Evolutionary conservation across 2,113 vertebrate genomes (phyloP), one percentile per base, ranked within the genome.

Genomic region (Pipra filicauda): DNA sequence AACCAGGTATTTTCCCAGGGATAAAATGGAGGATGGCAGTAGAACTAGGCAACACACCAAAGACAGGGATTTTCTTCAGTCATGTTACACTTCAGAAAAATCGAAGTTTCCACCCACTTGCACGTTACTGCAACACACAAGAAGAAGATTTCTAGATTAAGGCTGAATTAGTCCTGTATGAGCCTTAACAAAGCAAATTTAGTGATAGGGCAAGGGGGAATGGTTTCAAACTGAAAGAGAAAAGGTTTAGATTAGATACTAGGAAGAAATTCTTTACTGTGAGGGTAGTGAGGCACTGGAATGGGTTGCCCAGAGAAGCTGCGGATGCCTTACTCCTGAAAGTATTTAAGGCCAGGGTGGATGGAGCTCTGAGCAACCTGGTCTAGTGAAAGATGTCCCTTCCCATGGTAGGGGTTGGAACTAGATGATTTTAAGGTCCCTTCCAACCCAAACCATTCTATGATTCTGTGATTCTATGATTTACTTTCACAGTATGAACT

Each of bases 1-100:
- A 95, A 85, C 48, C 14, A 78, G 80, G 65, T 79, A 79, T 94
- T 95, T 87, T 92, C 75, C 77, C 57, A 85, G 57, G 28, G 31
- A 82, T 61, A 52, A 75, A 94, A 92, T 84, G 76, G 59, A 93
- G 84, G 48, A 89, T 44, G 22, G 77, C 73, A 85, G 44, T n/a
- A 84, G 75, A 92, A 94, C 27, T 4, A 93, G n/a, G 35, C 57
- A 85, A 54, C 44, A 49, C 33, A 91, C 5, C 17, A 75, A 52
- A 85, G 30, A 88, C 8, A 0, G 11, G 18, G 20, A 66, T 62
- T 77, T 88, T 76, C 80, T 64, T 20, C 43, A 83, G 76, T 22
- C 57, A 57, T 0, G 3, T 72, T 82, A 71, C 21, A 44, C 33
- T 67, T 61, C 11, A 65, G 57, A 78, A 85, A 85, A 86, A 35